phyloP scores from a whole-genome alignment of 2,113 vertebrate species.

The Menura novaehollandiae region DNA sequence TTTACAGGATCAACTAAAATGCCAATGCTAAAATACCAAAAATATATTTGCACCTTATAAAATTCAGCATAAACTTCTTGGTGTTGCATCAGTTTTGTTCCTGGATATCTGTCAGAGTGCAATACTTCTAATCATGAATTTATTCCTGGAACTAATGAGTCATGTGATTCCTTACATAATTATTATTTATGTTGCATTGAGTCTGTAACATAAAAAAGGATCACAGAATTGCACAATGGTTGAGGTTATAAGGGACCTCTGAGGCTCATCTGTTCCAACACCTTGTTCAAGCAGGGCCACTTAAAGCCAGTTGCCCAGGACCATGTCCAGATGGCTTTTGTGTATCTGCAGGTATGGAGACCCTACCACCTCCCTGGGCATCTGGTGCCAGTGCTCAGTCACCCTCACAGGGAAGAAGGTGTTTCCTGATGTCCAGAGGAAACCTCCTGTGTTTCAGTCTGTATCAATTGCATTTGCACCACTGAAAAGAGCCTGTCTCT shows the following conservation, averaged over 20 bases:
- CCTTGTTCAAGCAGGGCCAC: background rate
- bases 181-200: background rate
- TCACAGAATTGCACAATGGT: background rate
- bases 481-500: background rate
- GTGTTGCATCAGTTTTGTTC: background rate
- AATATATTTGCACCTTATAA: background rate
- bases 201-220: background rate
- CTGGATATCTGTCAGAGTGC: background rate
- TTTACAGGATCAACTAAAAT: background rate
- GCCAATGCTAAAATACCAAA: too few species aligned
- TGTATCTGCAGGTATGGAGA: background rate
- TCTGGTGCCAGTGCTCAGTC: background rate
- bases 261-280: background rate
- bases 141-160: background rate
- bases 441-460: background rate
- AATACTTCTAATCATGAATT: background rate
- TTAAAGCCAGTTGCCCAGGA: background rate
- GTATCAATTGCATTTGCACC: background rate
- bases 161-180: background rate
- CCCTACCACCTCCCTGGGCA: background rate
- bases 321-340: background rate
- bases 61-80: background rate
- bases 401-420: background rate
- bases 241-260: background rate
- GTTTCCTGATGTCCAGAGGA: background rate